These are phyloP conservation scores for Lutjanus argentimaculatus DNA, from an alignment of 2,797 vertebrate species.

Conservation along the genomic window DNA sequence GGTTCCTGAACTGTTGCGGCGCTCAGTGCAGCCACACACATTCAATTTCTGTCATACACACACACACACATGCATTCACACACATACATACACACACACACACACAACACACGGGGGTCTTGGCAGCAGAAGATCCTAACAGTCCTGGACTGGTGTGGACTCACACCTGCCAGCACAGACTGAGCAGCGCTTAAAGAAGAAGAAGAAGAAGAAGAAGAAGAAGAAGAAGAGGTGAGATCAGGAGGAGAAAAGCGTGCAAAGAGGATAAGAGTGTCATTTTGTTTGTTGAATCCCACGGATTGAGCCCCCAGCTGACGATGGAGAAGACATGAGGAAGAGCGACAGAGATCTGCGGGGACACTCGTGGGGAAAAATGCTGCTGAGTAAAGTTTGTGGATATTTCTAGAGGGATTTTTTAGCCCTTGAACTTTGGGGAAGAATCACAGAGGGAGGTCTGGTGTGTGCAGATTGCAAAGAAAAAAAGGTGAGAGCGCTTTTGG, in stretches of 20 bases:
- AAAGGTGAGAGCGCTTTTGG: slow-evolving; percentile 48
- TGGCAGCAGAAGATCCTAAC: slow-evolving; percentile 34
- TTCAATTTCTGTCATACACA: slow-evolving; percentile 5
- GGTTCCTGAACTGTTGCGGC: slow-evolving; percentile 84
- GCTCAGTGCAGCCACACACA: slow-evolving; percentile 39
- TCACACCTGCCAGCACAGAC: slow-evolving; percentile 47
- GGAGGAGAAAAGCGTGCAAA: not conserved
- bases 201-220: slow-evolving; percentile 6
- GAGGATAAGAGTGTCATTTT: slow-evolving; percentile 35
- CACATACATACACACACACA: not conserved
- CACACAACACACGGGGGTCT: slow-evolving; percentile 14
- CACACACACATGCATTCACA: slow-evolving; percentile 15
- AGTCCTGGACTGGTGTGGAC: slow-evolving; percentile 42
- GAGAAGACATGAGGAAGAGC: slow-evolving; percentile 67
- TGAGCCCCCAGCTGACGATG: slow-evolving; percentile 51
- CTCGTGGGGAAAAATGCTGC: slow-evolving; percentile 52
- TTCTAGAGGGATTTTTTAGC: slow-evolving; percentile 56
- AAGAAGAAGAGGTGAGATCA: slow-evolving; percentile 3
- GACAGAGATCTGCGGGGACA: slow-evolving; percentile 24
- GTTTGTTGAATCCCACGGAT: slow-evolving; percentile 7
- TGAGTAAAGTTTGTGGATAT: slow-evolving; percentile 76
- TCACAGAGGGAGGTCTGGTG: slow-evolving; percentile 16
- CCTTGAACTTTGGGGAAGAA: slow-evolving; percentile 54
- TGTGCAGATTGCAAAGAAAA: slow-evolving; percentile 12
- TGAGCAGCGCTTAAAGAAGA: slow-evolving; percentile 14